Evolutionary conservation across 2,797 vertebrate species (phyloP).

Genomic region (Percopsis omiscomaycus): DNA sequence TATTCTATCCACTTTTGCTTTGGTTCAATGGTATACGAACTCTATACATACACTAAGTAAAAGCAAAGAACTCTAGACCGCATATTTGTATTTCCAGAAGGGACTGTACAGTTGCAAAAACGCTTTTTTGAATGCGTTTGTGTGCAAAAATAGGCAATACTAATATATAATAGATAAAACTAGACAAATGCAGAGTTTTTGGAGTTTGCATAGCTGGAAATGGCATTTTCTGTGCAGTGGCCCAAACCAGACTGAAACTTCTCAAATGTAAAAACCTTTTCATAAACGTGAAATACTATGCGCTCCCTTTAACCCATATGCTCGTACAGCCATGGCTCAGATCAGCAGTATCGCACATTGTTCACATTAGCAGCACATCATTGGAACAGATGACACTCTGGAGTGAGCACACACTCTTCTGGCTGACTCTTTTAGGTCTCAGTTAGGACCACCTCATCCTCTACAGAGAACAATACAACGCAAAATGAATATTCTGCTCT

Average conservation of each 20-base stretch:
- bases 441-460: background rate
- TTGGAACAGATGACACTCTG: conserved; percentile 5
- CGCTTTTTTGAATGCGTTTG: background rate
- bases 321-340: conserved; percentile 1
- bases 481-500: too few relatives aligned
- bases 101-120: background rate
- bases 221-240: conserved; percentile 17
- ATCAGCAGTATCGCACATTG: background rate
- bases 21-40: background rate
- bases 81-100: background rate
- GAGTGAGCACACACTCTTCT: background rate
- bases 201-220: conserved; percentile 5
- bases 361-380: conserved; percentile 1
- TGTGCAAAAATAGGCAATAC: background rate
- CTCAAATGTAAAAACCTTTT: conserved; percentile 20
- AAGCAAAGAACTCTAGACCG: too few relatives aligned
- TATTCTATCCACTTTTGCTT: background rate
- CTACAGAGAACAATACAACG: background rate
- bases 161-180: conserved; percentile 3
- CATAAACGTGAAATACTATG: conserved; percentile 18
- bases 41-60: background rate
- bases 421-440: background rate
- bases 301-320: conserved; percentile 3
- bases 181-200: background rate
- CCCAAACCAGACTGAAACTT: conserved; percentile 8